Evolutionary conservation across 2,888 invertebrate genomes (phyloP), one percentile per base, ranked within the genome.

Genomic region (Andrena bicolor): DNA sequence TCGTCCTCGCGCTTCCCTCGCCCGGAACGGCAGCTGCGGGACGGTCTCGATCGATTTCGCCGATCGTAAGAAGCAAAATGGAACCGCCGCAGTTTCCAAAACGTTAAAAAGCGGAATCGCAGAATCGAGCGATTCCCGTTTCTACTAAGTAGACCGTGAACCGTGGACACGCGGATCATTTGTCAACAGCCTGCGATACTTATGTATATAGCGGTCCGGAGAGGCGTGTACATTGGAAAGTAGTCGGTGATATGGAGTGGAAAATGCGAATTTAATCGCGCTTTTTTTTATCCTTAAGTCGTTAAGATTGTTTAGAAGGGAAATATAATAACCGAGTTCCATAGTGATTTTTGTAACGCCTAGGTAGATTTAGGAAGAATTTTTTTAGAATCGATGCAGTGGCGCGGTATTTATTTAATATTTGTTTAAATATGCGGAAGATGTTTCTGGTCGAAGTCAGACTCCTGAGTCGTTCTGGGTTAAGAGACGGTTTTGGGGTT

Each of bases 61-160:
- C 41, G 30, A 41, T 51, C 77, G 23, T 65, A 32, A 71, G 49
- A 53, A 61, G 7, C 32, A 58, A 35, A 56, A 63, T 30, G 1
- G 23, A 53, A 30, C 7, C 16, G 23, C 6, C 28, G 13, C 16
- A n/a, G 30, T 49, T 60, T 51, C n/a, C n/a, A 16, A 26, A 35
- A 28, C 20, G 13, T 32, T 20, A 32, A 26, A 10, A 56, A 56
- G 53, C 20, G 23, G 53, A 30, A 48, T 32, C 5, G 16, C 5
- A 23, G 48, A 35, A 58, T 48, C 56, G 56, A 7, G 28, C 32
- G 53, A 28, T 41, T 72, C 20, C 61, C 32, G 23, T 58, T 69
- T 56, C 41, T 26, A 58, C 23, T 32, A 69, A 69, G 58, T 69
- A 69, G 69, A 69, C 58, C 69, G 69, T 69, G 69, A 69, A 69